Evolutionary conservation across 2,888 invertebrate species (phyloP), one percentile per base, ranked within the genome.

Genomic region (Hirtodrosophila cameraria): DNA sequence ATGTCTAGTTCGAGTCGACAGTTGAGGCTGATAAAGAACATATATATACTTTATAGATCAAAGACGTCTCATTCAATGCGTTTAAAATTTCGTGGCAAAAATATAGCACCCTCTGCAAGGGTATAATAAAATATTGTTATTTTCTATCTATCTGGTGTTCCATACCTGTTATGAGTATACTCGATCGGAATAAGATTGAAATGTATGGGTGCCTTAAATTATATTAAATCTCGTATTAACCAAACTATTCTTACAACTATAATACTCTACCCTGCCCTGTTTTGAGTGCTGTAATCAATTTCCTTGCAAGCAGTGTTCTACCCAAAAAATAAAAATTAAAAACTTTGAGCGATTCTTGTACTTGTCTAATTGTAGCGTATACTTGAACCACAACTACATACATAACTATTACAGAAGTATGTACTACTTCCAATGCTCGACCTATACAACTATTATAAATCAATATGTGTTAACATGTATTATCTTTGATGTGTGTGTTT

Each of bases 251-350:
- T 28, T 18, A 15, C 23, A 28, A n/a, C 27, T 11, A 8, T 33
- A 23, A 25, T 8, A 33, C 33, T n/a, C 16, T 11, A 2, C 15
- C 50, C 50, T 15, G n/a, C 18, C 36, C 33, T 23, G 20, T 38
- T 11, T 11, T 69, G 49, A 69, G 66, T 72, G 66, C 59, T 65
- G 59, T 72, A 42, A 66, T 38, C 42, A n/a, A n/a, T n/a, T n/a
- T n/a, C 52, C 50, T 54, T 35, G 46, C 59, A 55, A 52, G 48
- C 49, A 66, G 48, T 60, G 52, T 70, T 59, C 46, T 62, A n/a
- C n/a, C 12, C 45, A 9, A 13, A 5, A 30, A 18, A 36, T 12
- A 30, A 18, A 30, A 3, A 28, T 28, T 20, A 25, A 27, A 20
- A 36, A 7, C 20, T 15, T 33, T 38, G 58, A 71, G 66, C 46